Evolutionary conservation across 92 coral and sea anemone genomes (phyloP).

Genomic region (Ricordea florida): DNA sequence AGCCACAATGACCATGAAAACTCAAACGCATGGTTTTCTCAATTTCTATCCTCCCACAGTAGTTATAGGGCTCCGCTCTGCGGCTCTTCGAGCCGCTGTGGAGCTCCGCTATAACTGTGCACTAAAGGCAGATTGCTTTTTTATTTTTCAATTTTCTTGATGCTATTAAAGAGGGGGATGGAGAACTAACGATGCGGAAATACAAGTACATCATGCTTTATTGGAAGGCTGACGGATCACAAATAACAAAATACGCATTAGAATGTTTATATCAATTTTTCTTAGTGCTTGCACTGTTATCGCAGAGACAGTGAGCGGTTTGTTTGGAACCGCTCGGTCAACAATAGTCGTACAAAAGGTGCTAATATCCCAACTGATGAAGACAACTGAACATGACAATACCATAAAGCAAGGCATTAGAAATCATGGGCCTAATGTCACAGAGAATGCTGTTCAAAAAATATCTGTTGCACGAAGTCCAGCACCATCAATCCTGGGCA

Average conservation of each 20-base stretch:
- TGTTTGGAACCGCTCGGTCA: slow-evolving; percentile 25
- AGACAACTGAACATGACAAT: too few relatives aligned
- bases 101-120: slow-evolving; percentile 24
- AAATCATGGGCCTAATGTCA: background rate
- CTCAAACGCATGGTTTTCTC: too few relatives aligned
- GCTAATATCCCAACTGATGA: too few relatives aligned
- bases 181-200: slow-evolving; percentile 38
- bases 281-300: background rate
- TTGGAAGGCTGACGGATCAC: slow-evolving; percentile 35
- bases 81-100: too few relatives aligned
- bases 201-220: slow-evolving; percentile 42
- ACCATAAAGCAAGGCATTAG: too few relatives aligned
- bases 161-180: slow-evolving; percentile 57
- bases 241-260: slow-evolving; percentile 54
- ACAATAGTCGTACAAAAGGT: slow-evolving; percentile 26
- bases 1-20: too few relatives aligned
- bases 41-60: too few relatives aligned
- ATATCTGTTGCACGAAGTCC: too few relatives aligned
- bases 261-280: slow-evolving; percentile 23
- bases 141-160: slow-evolving; percentile 44
- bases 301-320: slow-evolving; percentile 19
- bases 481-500: too few relatives aligned
- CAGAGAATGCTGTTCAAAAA: too few relatives aligned
- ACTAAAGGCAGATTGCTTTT: slow-evolving; percentile 7
- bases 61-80: too few relatives aligned